phyloP scores from a whole-genome alignment of 2,888 invertebrate species.

The Sisyra terminalis region DNA sequence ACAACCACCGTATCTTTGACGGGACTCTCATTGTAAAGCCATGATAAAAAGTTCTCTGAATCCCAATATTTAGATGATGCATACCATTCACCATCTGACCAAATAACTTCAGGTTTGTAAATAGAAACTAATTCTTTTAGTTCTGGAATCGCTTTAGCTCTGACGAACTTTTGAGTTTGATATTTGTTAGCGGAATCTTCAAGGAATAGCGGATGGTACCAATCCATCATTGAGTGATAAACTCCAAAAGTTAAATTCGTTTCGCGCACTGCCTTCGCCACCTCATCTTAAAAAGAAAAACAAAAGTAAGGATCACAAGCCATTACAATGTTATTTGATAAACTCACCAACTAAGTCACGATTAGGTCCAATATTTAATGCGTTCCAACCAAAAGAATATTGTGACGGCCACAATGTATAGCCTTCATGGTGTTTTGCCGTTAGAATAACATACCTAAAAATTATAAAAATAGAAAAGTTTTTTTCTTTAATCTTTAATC shows the following conservation, averaged over 20 bases:
- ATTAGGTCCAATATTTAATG: constrained; percentile 60
- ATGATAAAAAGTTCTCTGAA: constrained; percentile 61
- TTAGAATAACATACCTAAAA: constrained; percentile 59
- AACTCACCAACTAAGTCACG: constrained; percentile 52
- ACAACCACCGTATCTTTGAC: constrained; percentile 69
- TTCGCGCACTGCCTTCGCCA: constrained; percentile 44
- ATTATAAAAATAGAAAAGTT: background rate
- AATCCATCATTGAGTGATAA: constrained; percentile 67
- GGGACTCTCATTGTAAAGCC: constrained; percentile 76
- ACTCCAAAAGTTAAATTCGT: constrained; percentile 53
- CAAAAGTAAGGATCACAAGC: background rate
- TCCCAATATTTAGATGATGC: constrained; percentile 62
- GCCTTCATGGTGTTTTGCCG: constrained; percentile 82
- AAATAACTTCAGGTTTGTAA: constrained; percentile 56
- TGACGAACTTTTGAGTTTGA: constrained; percentile 18
- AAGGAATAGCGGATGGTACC: constrained; percentile 62
- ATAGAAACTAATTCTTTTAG: constrained; percentile 48
- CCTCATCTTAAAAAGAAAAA: constrained; percentile 23
- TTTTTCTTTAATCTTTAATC: constrained; percentile 8
- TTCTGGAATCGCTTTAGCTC: constrained; percentile 55
- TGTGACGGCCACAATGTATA: constrained; percentile 68
- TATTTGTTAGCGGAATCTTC: constrained; percentile 45
- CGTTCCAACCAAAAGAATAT: constrained; percentile 71
- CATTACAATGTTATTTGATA: constrained; percentile 49
- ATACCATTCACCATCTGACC: constrained; percentile 91